Conservation (phyloP, 2,888 invertebrate species). For the Morpho deidamia region DNA sequence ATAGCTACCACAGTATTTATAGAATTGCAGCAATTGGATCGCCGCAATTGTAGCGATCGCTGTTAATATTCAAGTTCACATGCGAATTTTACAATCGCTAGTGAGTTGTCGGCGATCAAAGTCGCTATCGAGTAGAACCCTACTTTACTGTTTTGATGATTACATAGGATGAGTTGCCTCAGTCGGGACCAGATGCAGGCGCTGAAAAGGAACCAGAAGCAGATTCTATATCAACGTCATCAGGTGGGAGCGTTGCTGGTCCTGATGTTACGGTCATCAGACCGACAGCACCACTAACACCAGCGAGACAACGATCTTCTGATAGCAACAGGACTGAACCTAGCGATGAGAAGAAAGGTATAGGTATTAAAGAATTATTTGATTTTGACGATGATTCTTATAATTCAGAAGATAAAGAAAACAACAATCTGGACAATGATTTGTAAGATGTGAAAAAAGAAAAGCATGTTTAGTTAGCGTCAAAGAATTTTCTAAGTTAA, state of each 20-base stretch:
- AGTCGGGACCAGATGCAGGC: constrained; percentile 55
- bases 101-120: too few relatives aligned
- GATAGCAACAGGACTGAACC: constrained; percentile 76
- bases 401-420: too few relatives aligned
- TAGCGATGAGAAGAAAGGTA: constrained; percentile 70
- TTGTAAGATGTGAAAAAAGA: background rate
- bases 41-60: too few relatives aligned
- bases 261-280: constrained; percentile 64
- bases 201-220: constrained; percentile 53
- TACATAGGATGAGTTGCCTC: constrained; percentile 59
- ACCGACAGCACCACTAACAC: constrained; percentile 48
- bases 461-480: background rate
- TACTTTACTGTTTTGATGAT: background rate
- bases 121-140: too few relatives aligned
- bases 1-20: too few relatives aligned
- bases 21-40: too few relatives aligned
- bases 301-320: constrained; percentile 72
- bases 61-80: too few relatives aligned
- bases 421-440: background rate
- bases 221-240: constrained; percentile 59
- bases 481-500: background rate
- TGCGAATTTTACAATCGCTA: too few relatives aligned
- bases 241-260: constrained; percentile 54
- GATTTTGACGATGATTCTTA: background rate
- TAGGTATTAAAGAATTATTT: background rate